phyloP scores from a whole-genome alignment of 2,113 vertebrate genomes.

The Mobula hypostoma region DNA sequence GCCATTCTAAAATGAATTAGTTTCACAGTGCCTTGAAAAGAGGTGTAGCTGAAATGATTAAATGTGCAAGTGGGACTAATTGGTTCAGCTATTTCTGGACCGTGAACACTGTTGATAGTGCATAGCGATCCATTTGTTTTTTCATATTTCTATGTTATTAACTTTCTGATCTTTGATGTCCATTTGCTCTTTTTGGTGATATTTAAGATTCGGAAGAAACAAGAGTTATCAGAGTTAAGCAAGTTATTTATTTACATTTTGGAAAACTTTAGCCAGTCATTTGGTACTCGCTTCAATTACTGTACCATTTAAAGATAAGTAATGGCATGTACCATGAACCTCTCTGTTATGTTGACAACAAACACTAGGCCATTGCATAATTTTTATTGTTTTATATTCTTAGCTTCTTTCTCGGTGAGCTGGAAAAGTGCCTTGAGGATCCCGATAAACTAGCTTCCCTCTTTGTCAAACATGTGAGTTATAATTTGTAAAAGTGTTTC shows the following conservation, averaged over 20 bases:
- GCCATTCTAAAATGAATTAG: neutral
- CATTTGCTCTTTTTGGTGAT: neutral
- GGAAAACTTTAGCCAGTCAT: neutral
- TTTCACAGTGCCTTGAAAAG: neutral
- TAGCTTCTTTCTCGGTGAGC: constrained; percentile 90
- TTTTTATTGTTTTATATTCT: constrained; percentile 41
- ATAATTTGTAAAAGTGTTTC: neutral
- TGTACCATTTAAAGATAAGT: neutral
- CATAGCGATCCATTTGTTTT: neutral
- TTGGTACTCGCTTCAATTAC: neutral
- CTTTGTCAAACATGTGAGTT: constrained; percentile 87
- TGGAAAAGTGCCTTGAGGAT: constrained; percentile 96
- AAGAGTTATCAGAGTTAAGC: neutral
- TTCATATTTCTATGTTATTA: neutral
- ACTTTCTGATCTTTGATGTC: neutral
- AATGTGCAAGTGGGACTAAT: neutral
- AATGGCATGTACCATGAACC: neutral
- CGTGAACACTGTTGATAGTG: neutral
- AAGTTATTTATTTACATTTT: neutral
- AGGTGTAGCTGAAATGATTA: neutral
- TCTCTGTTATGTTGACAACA: neutral
- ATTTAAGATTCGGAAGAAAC: neutral
- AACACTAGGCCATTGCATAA: neutral
- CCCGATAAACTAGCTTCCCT: constrained; percentile 85
- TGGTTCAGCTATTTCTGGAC: neutral